Conservation (phyloP, 2,888 invertebrate species). For the Arctia plantaginis region DNA sequence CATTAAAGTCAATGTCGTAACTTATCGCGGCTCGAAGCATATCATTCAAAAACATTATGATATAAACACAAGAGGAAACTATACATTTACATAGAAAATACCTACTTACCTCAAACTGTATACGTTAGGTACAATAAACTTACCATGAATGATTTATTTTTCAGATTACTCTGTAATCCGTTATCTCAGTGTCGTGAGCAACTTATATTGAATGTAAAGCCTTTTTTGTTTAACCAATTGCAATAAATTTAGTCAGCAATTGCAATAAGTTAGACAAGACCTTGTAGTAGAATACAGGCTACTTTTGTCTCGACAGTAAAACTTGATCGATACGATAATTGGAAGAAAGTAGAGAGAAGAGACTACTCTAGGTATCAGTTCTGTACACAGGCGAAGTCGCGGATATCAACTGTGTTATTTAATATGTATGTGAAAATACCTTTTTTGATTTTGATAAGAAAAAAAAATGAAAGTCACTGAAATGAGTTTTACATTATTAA, state of each 20-base stretch:
- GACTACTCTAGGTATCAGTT: no score
- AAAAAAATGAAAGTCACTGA: background rate
- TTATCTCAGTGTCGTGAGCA: background rate
- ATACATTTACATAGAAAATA: background rate
- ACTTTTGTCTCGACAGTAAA: background rate
- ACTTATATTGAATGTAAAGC: background rate
- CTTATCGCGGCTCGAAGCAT: background rate
- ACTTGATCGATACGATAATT: background rate
- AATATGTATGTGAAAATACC: no score
- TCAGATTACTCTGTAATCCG: background rate
- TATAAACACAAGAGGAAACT: background rate
- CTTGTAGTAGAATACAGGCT: background rate
- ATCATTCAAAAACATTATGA: background rate
- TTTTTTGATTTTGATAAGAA: background rate
- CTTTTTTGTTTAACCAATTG: no score
- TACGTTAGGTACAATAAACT: background rate
- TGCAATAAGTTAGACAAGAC: background rate
- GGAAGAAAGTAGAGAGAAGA: background rate
- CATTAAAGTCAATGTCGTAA: background rate
- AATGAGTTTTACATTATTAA: background rate
- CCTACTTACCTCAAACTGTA: background rate
- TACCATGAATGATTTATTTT: background rate
- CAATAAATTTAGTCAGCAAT: no score
- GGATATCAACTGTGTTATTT: no score
- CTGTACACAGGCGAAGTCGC: no score